Conservation (phyloP, 2,113 vertebrate genomes). For the Paracanthobrama guichenoti region DNA sequence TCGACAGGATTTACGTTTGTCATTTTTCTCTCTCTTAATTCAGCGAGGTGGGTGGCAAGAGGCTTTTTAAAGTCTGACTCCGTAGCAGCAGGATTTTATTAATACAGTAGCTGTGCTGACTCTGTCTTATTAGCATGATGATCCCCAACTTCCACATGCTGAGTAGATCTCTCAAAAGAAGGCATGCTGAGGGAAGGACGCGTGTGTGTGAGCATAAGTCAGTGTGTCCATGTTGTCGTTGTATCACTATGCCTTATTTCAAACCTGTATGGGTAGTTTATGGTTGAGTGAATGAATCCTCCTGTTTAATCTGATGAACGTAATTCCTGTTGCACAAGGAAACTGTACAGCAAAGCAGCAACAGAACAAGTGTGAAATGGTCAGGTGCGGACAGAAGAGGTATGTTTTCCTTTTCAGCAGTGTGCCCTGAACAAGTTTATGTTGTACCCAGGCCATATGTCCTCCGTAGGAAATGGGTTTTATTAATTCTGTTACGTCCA, state of each 20-base stretch:
- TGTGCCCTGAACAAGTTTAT: constrained; percentile 66
- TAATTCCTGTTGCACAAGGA: constrained; percentile 53
- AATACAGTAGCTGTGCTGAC: constrained; percentile 14
- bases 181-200: constrained; percentile 13
- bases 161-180: constrained; percentile 2
- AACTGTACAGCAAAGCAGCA: constrained; percentile 53
- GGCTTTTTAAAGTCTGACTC: background rate
- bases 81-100: constrained; percentile 6
- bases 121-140: constrained; percentile 22
- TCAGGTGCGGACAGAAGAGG: constrained; percentile 61
- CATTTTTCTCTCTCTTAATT: background rate
- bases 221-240: background rate
- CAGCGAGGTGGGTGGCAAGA: background rate
- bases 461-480: constrained; percentile 64
- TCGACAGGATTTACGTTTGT: background rate
- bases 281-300: background rate
- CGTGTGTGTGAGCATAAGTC: background rate
- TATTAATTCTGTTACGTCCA: constrained; percentile 69
- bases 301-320: constrained; percentile 28
- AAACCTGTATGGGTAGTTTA: background rate
- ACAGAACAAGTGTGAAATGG: constrained; percentile 27
- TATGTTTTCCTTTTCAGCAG: constrained; percentile 66
- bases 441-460: constrained; percentile 63
- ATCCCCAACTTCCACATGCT: constrained; percentile 15
- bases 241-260: background rate